These are phyloP conservation scores for Metopia argyrocephala DNA, from an alignment of 2,888 invertebrate genomes.

Conservation along the genomic window DNA sequence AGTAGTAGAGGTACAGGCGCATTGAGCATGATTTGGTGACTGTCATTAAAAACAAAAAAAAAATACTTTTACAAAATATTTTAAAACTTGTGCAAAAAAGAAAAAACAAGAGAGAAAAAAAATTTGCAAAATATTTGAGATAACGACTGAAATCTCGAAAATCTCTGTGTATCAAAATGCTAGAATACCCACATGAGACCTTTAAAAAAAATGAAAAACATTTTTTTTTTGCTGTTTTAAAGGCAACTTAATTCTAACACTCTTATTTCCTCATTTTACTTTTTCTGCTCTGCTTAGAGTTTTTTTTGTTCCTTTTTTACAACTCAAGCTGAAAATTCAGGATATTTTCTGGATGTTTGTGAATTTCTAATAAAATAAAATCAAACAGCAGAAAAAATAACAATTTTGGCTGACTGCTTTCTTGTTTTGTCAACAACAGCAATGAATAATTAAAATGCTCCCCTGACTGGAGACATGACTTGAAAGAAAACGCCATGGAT, in stretches of 20 bases:
- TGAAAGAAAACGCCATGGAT: neutral
- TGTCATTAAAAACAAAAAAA: neutral
- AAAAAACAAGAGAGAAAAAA: neutral
- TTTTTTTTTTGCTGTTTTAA: neutral
- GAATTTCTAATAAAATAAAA: neutral
- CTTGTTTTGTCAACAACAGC: slow-evolving; percentile 68
- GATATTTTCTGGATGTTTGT: neutral
- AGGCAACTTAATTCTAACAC: neutral
- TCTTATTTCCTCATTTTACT: no score
- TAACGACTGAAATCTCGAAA: neutral
- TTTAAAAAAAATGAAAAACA: neutral
- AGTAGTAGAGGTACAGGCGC: neutral
- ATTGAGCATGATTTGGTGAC: neutral
- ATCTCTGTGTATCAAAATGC: neutral
- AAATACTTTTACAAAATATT: neutral
- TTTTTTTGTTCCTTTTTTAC: neutral
- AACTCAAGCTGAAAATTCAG: neutral
- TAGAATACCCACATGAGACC: neutral
- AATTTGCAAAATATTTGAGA: neutral
- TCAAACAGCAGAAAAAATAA: neutral
- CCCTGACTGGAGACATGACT: slow-evolving; percentile 68
- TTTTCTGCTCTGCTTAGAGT: neutral
- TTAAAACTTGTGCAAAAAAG: neutral
- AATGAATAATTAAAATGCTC: slow-evolving; percentile 76
- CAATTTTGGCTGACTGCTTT: neutral